Base-by-base conservation (phyloP, 2,888 invertebrate species). In the Agrochola lychnidis region DNA sequence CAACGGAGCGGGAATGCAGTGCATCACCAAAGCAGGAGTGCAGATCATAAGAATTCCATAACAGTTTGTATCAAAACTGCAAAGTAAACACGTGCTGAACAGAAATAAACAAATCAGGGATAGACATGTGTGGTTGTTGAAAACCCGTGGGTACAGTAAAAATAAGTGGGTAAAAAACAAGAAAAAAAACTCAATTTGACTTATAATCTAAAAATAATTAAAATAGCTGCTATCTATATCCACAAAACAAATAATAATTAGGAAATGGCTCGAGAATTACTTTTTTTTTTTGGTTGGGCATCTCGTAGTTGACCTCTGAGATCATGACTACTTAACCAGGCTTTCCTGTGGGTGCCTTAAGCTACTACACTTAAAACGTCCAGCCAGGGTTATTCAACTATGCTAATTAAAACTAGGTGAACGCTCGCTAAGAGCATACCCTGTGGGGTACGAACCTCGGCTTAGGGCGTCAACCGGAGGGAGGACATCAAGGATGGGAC, bases 21-120 rank as follows among this genome's bases (percentile, higher is more conserved):
- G 51, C 12, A 45, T 70, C n/a, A 57, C 51, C 30, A 51, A 25
- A 42, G 64, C 19, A 30, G 14, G 14, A 14, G n/a, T 48, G 25
- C 53, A 48, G 19, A 48, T 51, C 30, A 48, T 42, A 53, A 45
- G 12, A 40, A 78, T 48, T 61, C 19, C 51, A 59, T 75, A 36
- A 30, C 1, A 56, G 42, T 40, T 48, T 30, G 14, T 51, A 51
- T 2, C 3, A 62, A 56, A 76, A 68, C 9, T 22, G 53, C 61
- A 53, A 77, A 67, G 16, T 53, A 45, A 76, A 67, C 48, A 36
- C 22, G 16, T 14, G 25, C 53, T 14, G 53, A 77, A 77, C 53
- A 62, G 36, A 77, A 56, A 77, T 48, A n/a, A 57, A 59, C 64
- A 48, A n/a, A 53, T 45, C 4, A 30, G 14, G 9, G 3, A 3